Base-by-base conservation (phyloP, 2,888 invertebrate genomes). In the Lingula anatina region DNA sequence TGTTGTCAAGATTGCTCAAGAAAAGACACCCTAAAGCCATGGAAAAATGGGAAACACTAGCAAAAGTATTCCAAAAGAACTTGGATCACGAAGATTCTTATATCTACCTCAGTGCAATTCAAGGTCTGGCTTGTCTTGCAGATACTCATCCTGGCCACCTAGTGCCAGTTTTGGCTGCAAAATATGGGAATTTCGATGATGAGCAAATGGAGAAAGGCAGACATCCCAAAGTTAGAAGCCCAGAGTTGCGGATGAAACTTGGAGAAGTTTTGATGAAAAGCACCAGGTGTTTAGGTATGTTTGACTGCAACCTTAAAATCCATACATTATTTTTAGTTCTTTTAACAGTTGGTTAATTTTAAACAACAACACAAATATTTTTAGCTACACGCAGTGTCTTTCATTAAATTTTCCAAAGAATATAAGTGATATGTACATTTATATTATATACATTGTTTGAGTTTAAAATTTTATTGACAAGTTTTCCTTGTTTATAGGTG, bases 221-320 rank as follows among this genome's bases (percentile, higher is more conserved):
- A 12, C 3, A 23, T 21, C 18, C 21, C 20, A 25, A 2, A n/a
- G 24, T 39, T 35, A 39, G 38, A 31, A 18, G 58, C 25, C 40
- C 61, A 28, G 76, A 78, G 48, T 75, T 84, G 31, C 81, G 86
- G 61, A 83, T 87, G 78, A 91, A 91, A 80, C 78, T 90, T 51
- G 90, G 90, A 7, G 90, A 91, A 79, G 82, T 86, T 53, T 79
- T 91, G 45, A 84, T 90, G 1, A 86, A 86, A 78, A 83, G 86
- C 25, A 84, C 85, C 0, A 84, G 83, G 73, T 77, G 75, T 60
- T 79, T 90, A 62, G 89, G 89, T 88, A 77, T 77, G 80, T 61
- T 56, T 49, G n/a, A 31, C 9, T 12, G n/a, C 9, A 15, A 20
- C 15, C 18, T 46, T 24, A 25, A n/a, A 39, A 15, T n/a, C 9